phyloP scores from a whole-genome alignment of 2,113 vertebrate genomes.

The Carassius gibelio region DNA sequence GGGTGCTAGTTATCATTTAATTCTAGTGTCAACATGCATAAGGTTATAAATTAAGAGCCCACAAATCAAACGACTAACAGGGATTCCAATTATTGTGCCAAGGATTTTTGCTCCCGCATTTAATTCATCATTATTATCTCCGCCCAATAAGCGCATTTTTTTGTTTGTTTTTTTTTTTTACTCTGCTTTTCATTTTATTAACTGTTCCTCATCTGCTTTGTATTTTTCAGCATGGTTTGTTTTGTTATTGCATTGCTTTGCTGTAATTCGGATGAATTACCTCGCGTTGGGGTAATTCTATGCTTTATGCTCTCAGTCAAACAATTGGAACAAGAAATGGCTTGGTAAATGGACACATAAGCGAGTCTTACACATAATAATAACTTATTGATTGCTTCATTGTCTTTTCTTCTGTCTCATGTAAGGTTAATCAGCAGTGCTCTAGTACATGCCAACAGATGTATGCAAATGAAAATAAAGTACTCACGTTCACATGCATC shows the following conservation, averaged over 20 bases:
- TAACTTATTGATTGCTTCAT: slow-evolving; percentile 31
- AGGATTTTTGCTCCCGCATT: slow-evolving; percentile 56
- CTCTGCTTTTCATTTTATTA: slow-evolving; percentile 18
- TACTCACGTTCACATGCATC: slow-evolving; percentile 96
- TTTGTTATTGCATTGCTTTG: slow-evolving; percentile 19
- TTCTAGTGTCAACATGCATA: slow-evolving; percentile 78
- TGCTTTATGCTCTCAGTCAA: slow-evolving; percentile 29
- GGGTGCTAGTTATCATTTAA: slow-evolving; percentile 80
- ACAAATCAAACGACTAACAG: slow-evolving; percentile 77
- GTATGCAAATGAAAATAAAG: slow-evolving; percentile 25
- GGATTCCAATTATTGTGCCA: slow-evolving; percentile 69
- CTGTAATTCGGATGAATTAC: slow-evolving; percentile 29
- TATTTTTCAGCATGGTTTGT: slow-evolving; percentile 46
- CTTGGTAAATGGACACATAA: slow-evolving; percentile 3
- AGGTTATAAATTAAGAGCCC: slow-evolving; percentile 78
- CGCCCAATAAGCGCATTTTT: slow-evolving; percentile 46
- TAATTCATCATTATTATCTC: slow-evolving; percentile 63
- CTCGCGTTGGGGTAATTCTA: slow-evolving; percentile 9
- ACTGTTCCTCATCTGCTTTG: slow-evolving; percentile 45
- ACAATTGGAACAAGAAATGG: slow-evolving; percentile 39
- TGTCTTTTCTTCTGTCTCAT: background rate
- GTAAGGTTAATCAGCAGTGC: slow-evolving; percentile 27
- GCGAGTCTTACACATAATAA: slow-evolving; percentile 36
- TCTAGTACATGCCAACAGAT: slow-evolving; percentile 4
- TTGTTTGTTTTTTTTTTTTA: background rate